phyloP scores from a whole-genome alignment of 2,888 invertebrate genomes.

The Diploptera punctata region DNA sequence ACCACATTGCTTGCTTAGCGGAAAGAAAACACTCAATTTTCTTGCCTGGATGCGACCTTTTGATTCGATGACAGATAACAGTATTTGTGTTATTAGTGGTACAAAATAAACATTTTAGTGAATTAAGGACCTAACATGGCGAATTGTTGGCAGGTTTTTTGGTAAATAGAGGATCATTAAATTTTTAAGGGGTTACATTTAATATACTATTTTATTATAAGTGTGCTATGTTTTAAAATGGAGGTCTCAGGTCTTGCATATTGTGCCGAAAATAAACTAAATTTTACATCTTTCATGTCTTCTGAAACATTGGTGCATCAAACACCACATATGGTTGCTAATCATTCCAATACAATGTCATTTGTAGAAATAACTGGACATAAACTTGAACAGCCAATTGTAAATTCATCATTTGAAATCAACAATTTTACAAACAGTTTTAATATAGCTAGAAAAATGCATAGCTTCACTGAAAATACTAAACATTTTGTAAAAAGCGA shows the following conservation, averaged over 20 bases:
- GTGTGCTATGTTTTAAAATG: too few species aligned
- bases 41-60: background rate
- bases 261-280: conserved; percentile 12
- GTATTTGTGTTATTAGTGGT: background rate
- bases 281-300: background rate
- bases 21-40: background rate
- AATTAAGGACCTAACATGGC: background rate
- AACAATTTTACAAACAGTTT: background rate
- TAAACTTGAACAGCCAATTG: background rate
- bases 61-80: background rate
- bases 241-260: background rate
- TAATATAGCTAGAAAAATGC: background rate
- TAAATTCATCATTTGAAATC: background rate
- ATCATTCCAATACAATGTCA: background rate
- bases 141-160: background rate
- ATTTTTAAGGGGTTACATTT: background rate
- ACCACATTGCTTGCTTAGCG: background rate
- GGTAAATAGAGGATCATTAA: background rate
- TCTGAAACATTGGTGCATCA: background rate
- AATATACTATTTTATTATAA: background rate
- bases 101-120: background rate
- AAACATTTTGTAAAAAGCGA: background rate
- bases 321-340: background rate
- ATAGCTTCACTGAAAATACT: background rate
- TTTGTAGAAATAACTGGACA: conserved; percentile 9